Conservation (phyloP, 64 coral and sea anemone species). For the Pocillopora damicornis region DNA sequence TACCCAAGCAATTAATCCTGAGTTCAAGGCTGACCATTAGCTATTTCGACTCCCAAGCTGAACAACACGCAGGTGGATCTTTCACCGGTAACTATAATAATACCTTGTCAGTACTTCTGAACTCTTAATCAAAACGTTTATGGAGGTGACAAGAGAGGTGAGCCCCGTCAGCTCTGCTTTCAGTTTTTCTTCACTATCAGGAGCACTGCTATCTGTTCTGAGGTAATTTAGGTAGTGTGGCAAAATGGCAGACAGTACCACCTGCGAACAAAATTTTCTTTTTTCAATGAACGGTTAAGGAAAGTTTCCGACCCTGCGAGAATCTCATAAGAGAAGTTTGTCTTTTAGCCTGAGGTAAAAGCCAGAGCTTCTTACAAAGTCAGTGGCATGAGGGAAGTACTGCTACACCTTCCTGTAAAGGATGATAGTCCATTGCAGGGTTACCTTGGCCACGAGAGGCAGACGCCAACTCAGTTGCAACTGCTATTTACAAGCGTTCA, state of each 20-base stretch:
- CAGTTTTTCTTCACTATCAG: conserved; percentile 59
- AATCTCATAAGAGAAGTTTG: too few species aligned
- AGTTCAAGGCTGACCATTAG: too few species aligned
- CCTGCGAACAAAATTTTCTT: conserved; percentile 16
- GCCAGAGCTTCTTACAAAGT: too few species aligned
- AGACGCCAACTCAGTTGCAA: too few species aligned
- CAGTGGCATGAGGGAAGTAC: too few species aligned
- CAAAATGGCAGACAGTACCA: conserved; percentile 93
- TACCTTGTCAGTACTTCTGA: conserved; percentile 55
- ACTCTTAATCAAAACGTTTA: conserved; percentile 91
- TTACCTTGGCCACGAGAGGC: too few species aligned
- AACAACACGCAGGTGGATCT: not conserved
- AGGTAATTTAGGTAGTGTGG: conserved; percentile 86
- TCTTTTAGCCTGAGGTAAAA: too few species aligned
- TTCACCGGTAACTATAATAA: not conserved
- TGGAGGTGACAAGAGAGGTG: conserved; percentile 64
- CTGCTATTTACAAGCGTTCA: too few species aligned
- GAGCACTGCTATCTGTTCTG: conserved; percentile 44
- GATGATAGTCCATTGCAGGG: too few species aligned
- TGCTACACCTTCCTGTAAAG: too few species aligned
- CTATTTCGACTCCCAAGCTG: too few species aligned
- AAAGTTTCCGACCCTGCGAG: not conserved
- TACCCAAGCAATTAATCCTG: too few species aligned
- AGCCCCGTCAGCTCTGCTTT: conserved; percentile 64
- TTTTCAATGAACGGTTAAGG: not conserved